Percentiles rank a stretch among this genome's conserved stretches.
phyloP scores from a whole-genome alignment of 2,113 vertebrate species.

The Natator depressus region DNA sequence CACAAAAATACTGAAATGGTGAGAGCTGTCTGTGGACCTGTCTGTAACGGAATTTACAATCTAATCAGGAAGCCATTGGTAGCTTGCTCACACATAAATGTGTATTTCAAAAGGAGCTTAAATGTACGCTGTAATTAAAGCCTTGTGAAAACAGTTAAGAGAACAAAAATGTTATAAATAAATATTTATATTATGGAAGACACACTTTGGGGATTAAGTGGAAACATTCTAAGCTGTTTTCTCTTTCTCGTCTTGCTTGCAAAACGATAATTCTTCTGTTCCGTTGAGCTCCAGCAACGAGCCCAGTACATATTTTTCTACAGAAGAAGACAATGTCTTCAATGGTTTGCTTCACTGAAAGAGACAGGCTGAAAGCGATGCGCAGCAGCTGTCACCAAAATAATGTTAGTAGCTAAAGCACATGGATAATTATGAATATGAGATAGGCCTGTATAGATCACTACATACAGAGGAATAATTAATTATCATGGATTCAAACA shows the following conservation, averaged over 20 bases:
- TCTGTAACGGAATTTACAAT: accelerated
- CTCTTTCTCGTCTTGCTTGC: neutral
- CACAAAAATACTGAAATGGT: neutral
- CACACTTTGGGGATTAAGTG: neutral
- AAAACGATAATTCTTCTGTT: neutral
- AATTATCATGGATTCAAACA: neutral
- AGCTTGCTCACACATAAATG: neutral
- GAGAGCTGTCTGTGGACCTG: neutral
- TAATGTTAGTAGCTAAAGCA: neutral
- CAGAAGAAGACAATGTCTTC: neutral
- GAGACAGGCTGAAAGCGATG: neutral
- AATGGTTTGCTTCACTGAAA: neutral
- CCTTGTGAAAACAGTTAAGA: neutral
- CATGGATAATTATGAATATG: neutral
- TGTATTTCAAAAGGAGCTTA: neutral
- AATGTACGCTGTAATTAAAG: neutral
- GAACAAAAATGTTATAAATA: neutral
- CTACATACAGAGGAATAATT: neutral
- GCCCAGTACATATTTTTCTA: neutral
- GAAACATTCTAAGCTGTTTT: neutral
- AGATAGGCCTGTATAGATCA: neutral
- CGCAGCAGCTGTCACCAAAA: neutral
- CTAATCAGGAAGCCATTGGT: neutral
- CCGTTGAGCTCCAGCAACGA: neutral
- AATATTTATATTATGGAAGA: neutral